A percentile compares a stretch with the other conserved stretches of the same genome.
phyloP scores from a whole-genome alignment of 2,797 vertebrate species.

The Synanceia verrucosa region DNA sequence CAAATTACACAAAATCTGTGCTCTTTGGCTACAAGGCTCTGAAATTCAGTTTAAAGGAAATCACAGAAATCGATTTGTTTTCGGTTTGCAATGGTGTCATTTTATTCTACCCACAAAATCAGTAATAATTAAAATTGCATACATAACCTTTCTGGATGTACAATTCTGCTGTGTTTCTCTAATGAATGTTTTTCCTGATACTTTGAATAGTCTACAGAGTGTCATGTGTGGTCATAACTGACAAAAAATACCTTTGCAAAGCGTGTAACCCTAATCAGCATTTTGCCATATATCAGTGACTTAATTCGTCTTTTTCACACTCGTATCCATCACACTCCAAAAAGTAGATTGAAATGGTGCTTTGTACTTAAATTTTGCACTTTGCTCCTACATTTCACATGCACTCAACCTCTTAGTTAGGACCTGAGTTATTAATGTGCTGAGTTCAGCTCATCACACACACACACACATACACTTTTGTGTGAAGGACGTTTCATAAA shows the following conservation, averaged over 20 bases:
- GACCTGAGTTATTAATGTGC: conserved; percentile 52
- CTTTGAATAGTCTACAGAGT: not conserved
- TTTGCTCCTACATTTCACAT: conserved; percentile 45
- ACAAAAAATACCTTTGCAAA: not conserved
- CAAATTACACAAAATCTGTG: conserved; percentile 28
- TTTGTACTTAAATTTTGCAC: conserved; percentile 41
- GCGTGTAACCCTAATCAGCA: not conserved
- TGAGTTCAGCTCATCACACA: conserved; percentile 29
- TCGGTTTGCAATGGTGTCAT: not conserved
- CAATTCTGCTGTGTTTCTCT: not conserved
- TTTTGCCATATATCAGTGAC: not conserved
- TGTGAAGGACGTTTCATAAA: conserved; percentile 78
- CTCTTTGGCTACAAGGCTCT: conserved; percentile 3
- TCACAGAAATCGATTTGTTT: not conserved
- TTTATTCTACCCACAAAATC: not conserved
- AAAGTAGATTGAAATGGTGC: conserved; percentile 28
- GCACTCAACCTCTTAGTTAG: conserved; percentile 62
- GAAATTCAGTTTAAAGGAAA: conserved; percentile 30
- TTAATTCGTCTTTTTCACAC: not conserved
- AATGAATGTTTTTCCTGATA: not conserved
- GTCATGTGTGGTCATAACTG: not conserved
- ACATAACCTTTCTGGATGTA: not conserved
- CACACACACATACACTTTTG: conserved; percentile 39
- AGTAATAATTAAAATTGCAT: conserved; percentile 8
- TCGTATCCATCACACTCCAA: conserved; percentile 22